A percentile compares a stretch with the other conserved stretches of the same genome.
Conservation (phyloP, 1,140 invertebrate species). For the Aradophagus sp. region DNA sequence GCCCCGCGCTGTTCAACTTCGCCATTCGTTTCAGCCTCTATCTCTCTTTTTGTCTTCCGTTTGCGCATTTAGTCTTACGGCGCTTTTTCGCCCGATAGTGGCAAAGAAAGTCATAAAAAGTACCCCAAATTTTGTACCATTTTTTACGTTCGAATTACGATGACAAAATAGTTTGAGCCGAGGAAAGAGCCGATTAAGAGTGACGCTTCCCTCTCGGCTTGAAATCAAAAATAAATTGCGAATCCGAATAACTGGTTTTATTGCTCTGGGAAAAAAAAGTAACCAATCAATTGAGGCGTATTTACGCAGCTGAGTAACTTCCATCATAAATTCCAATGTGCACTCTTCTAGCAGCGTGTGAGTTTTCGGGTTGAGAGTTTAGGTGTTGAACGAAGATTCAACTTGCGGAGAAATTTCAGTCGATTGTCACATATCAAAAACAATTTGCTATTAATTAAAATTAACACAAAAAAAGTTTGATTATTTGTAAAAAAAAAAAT, state of each 20-base stretch:
- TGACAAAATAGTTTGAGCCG: slow-evolving; percentile 10
- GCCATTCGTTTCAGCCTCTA: slow-evolving; percentile 45
- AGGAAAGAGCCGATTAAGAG: too few species aligned
- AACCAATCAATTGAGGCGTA: slow-evolving; percentile 40
- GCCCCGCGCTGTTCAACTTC: slow-evolving; percentile 53
- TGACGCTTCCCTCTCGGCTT: too few species aligned
- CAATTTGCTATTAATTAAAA: too few species aligned
- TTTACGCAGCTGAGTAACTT: slow-evolving; percentile 48
- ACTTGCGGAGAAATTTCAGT: slow-evolving; percentile 16
- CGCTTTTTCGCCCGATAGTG: slow-evolving; percentile 7
- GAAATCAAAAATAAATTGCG: slow-evolving; percentile 20
- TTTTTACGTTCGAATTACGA: slow-evolving; percentile 25
- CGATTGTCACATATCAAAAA: too few species aligned
- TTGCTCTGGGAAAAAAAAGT: slow-evolving; percentile 23
- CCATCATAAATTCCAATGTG: slow-evolving; percentile 45
- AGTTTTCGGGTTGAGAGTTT: slow-evolving; percentile 34
- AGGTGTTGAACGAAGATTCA: slow-evolving; percentile 8
- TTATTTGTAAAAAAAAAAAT: too few species aligned
- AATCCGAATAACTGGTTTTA: slow-evolving; percentile 18
- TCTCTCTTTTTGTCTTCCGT: slow-evolving; percentile 7
- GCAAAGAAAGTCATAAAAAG: slow-evolving; percentile 30
- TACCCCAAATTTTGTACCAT: slow-evolving; percentile 19
- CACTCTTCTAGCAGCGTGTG: slow-evolving; percentile 35
- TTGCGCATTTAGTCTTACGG: slow-evolving; percentile 19
- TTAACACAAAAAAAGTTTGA: too few species aligned